phyloP scores from a whole-genome alignment of 1,140 invertebrate species.

The Acromyrmex echinatior region DNA sequence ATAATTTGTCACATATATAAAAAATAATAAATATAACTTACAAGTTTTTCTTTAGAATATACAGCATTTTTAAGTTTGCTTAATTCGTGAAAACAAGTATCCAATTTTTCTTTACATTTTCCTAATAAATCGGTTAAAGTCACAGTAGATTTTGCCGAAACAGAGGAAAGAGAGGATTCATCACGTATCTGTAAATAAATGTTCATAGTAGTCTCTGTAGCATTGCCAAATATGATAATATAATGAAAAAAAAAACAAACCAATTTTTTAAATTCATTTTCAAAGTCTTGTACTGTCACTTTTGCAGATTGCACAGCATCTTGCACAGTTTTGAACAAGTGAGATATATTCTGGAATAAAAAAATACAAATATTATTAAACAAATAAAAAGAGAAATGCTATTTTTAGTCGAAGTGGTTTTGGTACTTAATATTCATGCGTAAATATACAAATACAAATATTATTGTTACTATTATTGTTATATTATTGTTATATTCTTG shows the following conservation, averaged over 20 bases:
- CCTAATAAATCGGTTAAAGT: slow-evolving; percentile 74
- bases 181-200: slow-evolving; percentile 75
- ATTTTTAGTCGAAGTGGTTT: too few relatives aligned
- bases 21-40: slow-evolving; percentile 69
- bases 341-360: slow-evolving; percentile 71
- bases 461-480: slow-evolving; percentile 10
- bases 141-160: slow-evolving; percentile 68
- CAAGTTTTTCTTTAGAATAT: slow-evolving; percentile 83
- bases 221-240: not conserved
- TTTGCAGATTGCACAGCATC: slow-evolving; percentile 76
- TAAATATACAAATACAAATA: slow-evolving; percentile 9
- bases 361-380: not conserved
- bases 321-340: slow-evolving; percentile 78
- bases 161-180: slow-evolving; percentile 63
- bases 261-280: slow-evolving; percentile 76
- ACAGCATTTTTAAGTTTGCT: slow-evolving; percentile 79
- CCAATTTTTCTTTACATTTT: slow-evolving; percentile 76
- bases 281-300: slow-evolving; percentile 76
- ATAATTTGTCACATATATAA: slow-evolving; percentile 1
- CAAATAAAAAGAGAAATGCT: too few relatives aligned
- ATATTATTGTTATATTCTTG: not conserved
- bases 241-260: slow-evolving; percentile 71
- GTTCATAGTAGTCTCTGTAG: not conserved
- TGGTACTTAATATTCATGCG: too few relatives aligned
- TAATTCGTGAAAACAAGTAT: slow-evolving; percentile 78